Conservation (phyloP, 2,888 invertebrate species). For the Mongoloraphidia duomilia region DNA sequence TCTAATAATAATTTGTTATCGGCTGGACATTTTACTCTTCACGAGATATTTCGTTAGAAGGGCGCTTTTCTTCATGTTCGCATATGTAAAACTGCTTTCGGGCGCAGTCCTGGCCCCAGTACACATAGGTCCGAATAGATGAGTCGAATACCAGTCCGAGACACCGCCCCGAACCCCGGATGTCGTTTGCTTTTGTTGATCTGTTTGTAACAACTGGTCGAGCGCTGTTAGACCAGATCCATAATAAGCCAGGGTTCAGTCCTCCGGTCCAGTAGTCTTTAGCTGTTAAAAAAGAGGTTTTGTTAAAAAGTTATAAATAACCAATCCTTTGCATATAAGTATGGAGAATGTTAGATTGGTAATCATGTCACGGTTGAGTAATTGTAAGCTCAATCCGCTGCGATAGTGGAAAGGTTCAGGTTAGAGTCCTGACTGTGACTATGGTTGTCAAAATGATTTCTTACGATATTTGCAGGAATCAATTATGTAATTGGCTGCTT, state of each 20-base stretch:
- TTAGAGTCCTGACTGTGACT: too few species aligned
- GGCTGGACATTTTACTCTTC: too few species aligned
- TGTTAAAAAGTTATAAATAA: too few species aligned
- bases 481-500: too few species aligned
- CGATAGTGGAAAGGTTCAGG: too few species aligned
- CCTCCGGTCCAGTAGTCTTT: slow-evolving; percentile 74
- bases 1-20: too few species aligned
- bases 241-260: slow-evolving; percentile 68
- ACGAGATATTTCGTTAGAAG: slow-evolving; percentile 43
- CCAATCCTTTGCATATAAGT: too few species aligned
- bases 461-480: too few species aligned
- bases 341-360: too few species aligned
- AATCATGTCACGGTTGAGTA: too few species aligned
- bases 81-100: slow-evolving; percentile 54
- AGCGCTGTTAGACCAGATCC: slow-evolving; percentile 79
- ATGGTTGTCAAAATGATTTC: too few species aligned
- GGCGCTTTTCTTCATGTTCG: slow-evolving; percentile 43
- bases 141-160: slow-evolving; percentile 52
- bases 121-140: slow-evolving; percentile 42
- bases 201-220: slow-evolving; percentile 46
- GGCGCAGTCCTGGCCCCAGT: slow-evolving; percentile 61
- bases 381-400: too few species aligned
- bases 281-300: slow-evolving; percentile 28
- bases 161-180: slow-evolving; percentile 54
- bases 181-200: slow-evolving; percentile 30